phyloP scores from a whole-genome alignment of 2,113 vertebrate species.

The Epinephelus cyanopodus region DNA sequence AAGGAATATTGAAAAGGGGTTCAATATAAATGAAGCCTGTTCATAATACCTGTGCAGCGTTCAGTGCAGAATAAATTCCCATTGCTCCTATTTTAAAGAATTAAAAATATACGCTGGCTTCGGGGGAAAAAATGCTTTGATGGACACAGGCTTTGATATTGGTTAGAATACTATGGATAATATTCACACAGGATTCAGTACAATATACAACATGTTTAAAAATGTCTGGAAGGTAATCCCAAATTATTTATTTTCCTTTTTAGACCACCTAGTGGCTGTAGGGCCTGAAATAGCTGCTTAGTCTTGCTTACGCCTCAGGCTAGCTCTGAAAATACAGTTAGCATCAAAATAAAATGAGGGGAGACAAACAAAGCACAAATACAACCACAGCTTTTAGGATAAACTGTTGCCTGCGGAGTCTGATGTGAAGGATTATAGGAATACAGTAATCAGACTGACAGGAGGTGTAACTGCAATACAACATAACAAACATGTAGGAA shows the following conservation, averaged over 20 bases:
- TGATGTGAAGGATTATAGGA: background rate
- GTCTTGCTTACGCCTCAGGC: background rate
- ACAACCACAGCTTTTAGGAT: background rate
- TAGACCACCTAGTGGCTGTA: background rate
- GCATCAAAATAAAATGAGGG: background rate
- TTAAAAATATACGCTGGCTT: too few relatives aligned
- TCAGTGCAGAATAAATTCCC: too few relatives aligned
- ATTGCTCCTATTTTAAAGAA: too few relatives aligned
- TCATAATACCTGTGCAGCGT: too few relatives aligned
- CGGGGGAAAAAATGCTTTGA: too few relatives aligned
- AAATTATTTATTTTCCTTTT: background rate
- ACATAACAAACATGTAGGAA: background rate
- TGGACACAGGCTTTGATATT: background rate
- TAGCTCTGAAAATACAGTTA: background rate
- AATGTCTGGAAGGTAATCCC: background rate
- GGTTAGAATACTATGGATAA: background rate
- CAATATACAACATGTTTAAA: background rate
- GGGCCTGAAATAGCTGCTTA: background rate
- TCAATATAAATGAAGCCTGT: too few relatives aligned
- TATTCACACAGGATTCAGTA: background rate
- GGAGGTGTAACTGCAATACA: background rate
- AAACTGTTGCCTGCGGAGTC: background rate
- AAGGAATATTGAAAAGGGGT: too few relatives aligned
- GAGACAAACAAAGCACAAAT: background rate
- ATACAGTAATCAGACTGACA: background rate